Evolutionary conservation across 2,888 invertebrate species (phyloP), one percentile per base, ranked within the genome.

Genomic region (Frankliniella fusca): DNA sequence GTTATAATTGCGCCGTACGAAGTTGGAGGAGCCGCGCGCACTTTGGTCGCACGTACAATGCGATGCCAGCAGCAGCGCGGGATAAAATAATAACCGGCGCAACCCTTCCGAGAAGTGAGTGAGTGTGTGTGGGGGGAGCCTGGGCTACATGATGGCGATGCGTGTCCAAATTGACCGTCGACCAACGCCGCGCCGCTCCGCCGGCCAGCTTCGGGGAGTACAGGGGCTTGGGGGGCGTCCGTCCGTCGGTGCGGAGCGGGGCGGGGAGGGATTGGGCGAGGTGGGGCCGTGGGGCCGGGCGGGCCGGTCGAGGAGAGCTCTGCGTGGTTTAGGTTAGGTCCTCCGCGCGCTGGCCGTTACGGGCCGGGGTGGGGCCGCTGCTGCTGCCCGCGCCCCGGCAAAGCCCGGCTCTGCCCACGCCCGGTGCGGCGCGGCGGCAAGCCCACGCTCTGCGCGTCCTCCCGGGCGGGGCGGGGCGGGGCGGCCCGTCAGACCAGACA

Each of bases 81-180:
- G 23, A 9, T 27, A 23, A 76, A 20, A 61, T 61, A 61, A 54
- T 38, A 38, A 38, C 38, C 38, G 38, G 38, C 38, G 38, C 38
- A 38, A 61, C 61, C 61, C 61, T 61, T 61, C 61, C 61, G 15
- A 27, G 70, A 76, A 27, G 23, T 9, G 54, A 54, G 54, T 15
- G 54, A 54, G 54, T 15, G 54, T 15, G 54, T 11, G 50, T 50
- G 50, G 15, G 50, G 38, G 38, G 38, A 38, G 38, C 38, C 5
- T 38, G 38, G 38, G 38, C 38, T 38, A 38, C 38, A 38, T 38
- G 38, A 18, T 7, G 61, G 61, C 11, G 61, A n/a, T 61, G 61
- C 61, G 61, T 61, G 61, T 61, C 61, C 61, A 61, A 61, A 61
- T 61, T 61, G 61, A 18, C 61, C 61, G 61, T 61, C 61, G 20